Base-by-base conservation (phyloP, 2,113 vertebrate species). In the Tupaia chinensis region DNA sequence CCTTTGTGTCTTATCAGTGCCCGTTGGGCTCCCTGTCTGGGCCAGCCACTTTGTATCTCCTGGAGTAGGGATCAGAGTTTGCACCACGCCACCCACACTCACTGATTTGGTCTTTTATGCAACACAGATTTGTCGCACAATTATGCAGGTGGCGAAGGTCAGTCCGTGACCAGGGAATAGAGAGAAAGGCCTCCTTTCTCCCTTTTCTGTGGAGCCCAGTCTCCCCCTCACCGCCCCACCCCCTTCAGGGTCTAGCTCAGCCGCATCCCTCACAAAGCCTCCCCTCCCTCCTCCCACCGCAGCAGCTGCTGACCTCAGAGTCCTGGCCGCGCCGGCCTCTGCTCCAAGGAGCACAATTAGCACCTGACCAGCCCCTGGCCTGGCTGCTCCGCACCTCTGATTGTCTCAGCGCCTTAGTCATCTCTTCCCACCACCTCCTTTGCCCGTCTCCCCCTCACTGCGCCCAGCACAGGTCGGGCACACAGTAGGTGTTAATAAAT, bases 401-500 rank as follows among this genome's bases (percentile, higher is more conserved):
- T 96, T 96, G 82, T 97, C 94, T 94, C 85, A 66, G 61, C 70
- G 84, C 93, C 96, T 97, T 96, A 93, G 93, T 97, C 91, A 97
- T 96, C 65, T 82, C 69, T 69, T 53, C 29, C 91, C 63, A 34
- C 85, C 32, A 29, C 58, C 88, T 90, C 74, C 91, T 91, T 82
- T 15, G 6, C 34, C 77, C 10, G 0, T 68, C 91, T 79, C 44
- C 96, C 73, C 81, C 44, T 82, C 34, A 78, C 44, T 44, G 85
- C 8, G 66, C 97, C 89, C 89, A 97, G 91, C 44, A 63, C 91
- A 85, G 91, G 93, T 91, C 96, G 91, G 73, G 93, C 97, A 98
- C 97, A 98, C 97, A 98, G 97, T 98, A 97, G 95, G 97, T 95
- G 86, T 95, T 98, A 98, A 98, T 95, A 97, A 96, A 96, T 83